These are phyloP conservation scores for Trileptium ribeirensis DNA, from an alignment of 2,888 invertebrate genomes.

Conservation along the genomic window DNA sequence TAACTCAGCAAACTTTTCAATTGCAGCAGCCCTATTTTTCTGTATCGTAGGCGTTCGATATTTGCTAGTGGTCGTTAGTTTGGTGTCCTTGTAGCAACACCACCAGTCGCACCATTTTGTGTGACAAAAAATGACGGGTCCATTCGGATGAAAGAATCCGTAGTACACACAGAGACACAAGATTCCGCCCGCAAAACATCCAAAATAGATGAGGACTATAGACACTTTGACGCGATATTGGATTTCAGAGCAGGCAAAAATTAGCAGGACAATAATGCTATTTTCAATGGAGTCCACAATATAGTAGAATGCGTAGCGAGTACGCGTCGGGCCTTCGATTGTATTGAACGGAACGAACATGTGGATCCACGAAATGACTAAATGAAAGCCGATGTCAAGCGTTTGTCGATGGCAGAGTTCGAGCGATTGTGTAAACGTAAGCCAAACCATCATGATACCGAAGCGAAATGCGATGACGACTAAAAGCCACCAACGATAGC, in stretches of 20 bases:
- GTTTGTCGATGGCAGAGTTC: neutral
- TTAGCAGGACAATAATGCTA: neutral
- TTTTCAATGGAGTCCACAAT: neutral
- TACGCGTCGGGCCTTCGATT: neutral
- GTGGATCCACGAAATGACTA: neutral
- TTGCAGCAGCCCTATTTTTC: no score
- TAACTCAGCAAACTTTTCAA: no score
- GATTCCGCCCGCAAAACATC: neutral
- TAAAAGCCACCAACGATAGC: neutral
- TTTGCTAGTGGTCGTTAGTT: no score
- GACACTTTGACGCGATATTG: neutral
- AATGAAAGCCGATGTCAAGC: neutral
- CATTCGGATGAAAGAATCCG: neutral
- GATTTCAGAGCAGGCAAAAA: neutral
- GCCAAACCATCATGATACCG: neutral
- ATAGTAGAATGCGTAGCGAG: neutral
- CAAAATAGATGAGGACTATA: neutral
- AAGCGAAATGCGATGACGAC: neutral
- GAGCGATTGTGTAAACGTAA: neutral
- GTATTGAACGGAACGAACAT: neutral
- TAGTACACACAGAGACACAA: neutral
- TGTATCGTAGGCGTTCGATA: no score
- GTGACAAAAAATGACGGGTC: neutral
- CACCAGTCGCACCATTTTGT: no score
- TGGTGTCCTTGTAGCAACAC: no score